phyloP scores from a whole-genome alignment of 1,140 invertebrate species.

The Plectus sambesii region DNA sequence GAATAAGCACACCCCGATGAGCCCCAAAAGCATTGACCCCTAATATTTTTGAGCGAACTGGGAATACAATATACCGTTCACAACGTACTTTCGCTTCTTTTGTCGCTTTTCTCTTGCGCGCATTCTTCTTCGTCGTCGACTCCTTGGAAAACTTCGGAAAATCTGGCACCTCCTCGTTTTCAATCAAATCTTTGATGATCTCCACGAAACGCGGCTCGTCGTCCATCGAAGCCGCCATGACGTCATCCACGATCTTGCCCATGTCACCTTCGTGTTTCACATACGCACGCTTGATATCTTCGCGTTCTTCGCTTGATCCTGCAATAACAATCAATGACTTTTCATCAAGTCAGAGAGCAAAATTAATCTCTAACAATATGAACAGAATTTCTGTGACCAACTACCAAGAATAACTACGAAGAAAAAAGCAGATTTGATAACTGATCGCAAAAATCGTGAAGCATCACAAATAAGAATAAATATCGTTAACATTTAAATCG shows the following conservation, averaged over 20 bases:
- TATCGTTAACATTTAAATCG: too few relatives aligned
- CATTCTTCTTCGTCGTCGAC: slow-evolving; percentile 52
- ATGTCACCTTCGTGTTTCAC: slow-evolving; percentile 54
- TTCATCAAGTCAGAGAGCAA: too few relatives aligned
- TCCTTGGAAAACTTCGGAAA: slow-evolving; percentile 70
- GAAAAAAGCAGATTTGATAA: too few relatives aligned
- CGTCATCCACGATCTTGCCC: slow-evolving; percentile 68
- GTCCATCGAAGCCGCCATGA: slow-evolving; percentile 67
- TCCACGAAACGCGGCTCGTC: slow-evolving; percentile 66
- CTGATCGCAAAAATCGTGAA: too few relatives aligned
- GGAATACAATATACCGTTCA: slow-evolving; percentile 48
- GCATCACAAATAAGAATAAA: too few relatives aligned
- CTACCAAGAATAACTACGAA: too few relatives aligned
- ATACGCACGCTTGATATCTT: slow-evolving; percentile 28
- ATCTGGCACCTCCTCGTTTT: slow-evolving; percentile 63
- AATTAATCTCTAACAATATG: too few relatives aligned
- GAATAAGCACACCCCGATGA: too few relatives aligned
- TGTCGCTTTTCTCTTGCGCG: slow-evolving; percentile 44
- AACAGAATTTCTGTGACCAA: too few relatives aligned
- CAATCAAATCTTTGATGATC: slow-evolving; percentile 65
- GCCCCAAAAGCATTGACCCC: not conserved
- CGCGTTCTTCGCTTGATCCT: slow-evolving; percentile 37
- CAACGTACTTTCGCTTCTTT: slow-evolving; percentile 55
- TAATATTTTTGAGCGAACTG: too few relatives aligned
- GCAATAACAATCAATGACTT: too few relatives aligned